Evolutionary conservation across 2,113 vertebrate genomes (phyloP).

Genomic region (Hippocampus zosterae): DNA sequence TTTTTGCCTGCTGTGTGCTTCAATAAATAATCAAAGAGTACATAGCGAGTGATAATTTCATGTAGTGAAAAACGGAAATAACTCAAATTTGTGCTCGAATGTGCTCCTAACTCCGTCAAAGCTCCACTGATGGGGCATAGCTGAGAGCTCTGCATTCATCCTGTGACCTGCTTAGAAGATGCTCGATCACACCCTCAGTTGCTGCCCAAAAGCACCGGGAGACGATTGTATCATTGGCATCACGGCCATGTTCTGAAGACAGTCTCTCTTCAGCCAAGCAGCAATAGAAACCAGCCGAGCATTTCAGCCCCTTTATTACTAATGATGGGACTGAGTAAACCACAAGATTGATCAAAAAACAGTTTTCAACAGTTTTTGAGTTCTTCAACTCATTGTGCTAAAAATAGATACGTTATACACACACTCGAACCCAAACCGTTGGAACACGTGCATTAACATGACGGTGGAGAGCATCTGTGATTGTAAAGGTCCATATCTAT

Average conservation of each 20-base stretch:
- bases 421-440: not conserved
- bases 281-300: not conserved
- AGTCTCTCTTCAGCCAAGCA: not conserved
- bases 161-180: not conserved
- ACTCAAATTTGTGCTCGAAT: not conserved
- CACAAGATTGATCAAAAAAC: too few relatives aligned
- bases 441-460: not conserved
- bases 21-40: too few relatives aligned
- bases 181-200: not conserved
- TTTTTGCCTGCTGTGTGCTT: too few relatives aligned
- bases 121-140: not conserved
- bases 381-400: not conserved
- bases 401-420: not conserved
- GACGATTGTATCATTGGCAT: not conserved
- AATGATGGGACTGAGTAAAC: too few relatives aligned
- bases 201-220: not conserved
- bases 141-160: not conserved
- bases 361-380: not conserved
- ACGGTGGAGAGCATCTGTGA: slow-evolving; percentile 12
- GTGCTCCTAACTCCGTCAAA: not conserved
- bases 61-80: too few relatives aligned
- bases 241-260: not conserved
- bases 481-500: slow-evolving; percentile 8
- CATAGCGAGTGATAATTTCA: too few relatives aligned
- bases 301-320: not conserved